Evolutionary conservation across 2,113 vertebrate species (phyloP).

Genomic region (Mionectes macconnelli): DNA sequence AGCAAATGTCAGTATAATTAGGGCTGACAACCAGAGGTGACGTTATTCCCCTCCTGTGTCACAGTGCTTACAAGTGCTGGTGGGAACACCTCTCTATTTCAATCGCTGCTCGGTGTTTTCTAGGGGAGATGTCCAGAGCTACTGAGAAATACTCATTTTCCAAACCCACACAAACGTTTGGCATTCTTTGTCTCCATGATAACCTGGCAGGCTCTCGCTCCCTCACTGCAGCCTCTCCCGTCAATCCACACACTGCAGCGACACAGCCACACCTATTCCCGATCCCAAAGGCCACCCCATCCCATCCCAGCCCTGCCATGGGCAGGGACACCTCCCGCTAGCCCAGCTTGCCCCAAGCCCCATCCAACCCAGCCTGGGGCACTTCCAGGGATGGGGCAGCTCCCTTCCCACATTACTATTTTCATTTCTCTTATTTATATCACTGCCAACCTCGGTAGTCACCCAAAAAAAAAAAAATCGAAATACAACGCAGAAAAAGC

Average conservation of each 20-base stretch:
- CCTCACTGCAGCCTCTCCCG: not conserved
- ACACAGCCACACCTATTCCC: not conserved
- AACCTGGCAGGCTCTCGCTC: not conserved
- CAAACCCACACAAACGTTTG: fast-evolving
- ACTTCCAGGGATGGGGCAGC: not conserved
- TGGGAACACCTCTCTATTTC: not conserved
- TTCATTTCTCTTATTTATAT: not conserved
- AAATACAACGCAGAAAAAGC: fast-evolving
- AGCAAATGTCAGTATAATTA: not conserved
- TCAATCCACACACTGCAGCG: not conserved
- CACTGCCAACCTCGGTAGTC: fast-evolving
- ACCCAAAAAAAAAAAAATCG: not conserved
- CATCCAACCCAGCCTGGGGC: fast-evolving
- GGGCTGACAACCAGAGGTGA: not conserved
- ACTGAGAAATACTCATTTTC: too few species aligned
- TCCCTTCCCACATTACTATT: fast-evolving
- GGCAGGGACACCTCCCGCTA: not conserved
- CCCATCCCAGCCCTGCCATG: not conserved
- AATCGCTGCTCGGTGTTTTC: fast-evolving
- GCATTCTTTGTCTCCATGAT: not conserved
- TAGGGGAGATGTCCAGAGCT: not conserved
- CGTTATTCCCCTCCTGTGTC: not conserved
- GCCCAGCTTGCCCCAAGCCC: not conserved
- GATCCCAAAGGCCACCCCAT: not conserved
- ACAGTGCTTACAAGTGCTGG: not conserved